Evolutionary conservation across 2,888 invertebrate genomes (phyloP).

Genomic region (Apamea monoglypha): DNA sequence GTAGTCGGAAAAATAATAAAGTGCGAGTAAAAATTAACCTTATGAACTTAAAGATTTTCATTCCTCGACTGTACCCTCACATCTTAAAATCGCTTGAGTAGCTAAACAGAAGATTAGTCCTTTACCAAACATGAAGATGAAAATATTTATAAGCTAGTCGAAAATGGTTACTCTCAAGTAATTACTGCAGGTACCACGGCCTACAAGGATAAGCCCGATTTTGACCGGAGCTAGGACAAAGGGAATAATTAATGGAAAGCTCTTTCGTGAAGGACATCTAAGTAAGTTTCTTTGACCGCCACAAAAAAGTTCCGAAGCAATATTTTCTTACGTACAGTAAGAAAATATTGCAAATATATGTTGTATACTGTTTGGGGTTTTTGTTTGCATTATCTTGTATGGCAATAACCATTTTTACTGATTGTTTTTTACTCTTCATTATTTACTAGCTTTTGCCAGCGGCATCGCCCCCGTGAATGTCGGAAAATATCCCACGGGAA

Average conservation of each 20-base stretch:
- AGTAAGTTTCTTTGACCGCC: slow-evolving; percentile 38
- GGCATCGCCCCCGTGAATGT: not conserved
- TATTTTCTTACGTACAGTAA: slow-evolving; percentile 17
- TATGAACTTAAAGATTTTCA: not conserved
- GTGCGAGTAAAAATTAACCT: not conserved
- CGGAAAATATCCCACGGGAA: not conserved
- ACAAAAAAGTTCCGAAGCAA: slow-evolving; percentile 22
- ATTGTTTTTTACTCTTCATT: not conserved
- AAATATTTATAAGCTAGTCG: not conserved
- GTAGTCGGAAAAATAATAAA: not conserved
- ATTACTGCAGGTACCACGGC: slow-evolving; percentile 11
- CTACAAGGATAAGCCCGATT: slow-evolving; percentile 32
- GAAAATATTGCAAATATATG: too few species aligned
- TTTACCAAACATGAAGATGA: not conserved
- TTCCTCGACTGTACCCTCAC: not conserved
- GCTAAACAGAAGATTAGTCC: not conserved
- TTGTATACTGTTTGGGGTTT: not conserved
- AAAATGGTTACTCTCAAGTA: slow-evolving; percentile 10
- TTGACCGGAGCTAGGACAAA: slow-evolving; percentile 45
- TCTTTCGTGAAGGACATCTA: slow-evolving; percentile 30
- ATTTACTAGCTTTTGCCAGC: not conserved
- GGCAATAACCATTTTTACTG: not conserved
- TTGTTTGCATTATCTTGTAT: not conserved
- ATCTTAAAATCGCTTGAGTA: not conserved
- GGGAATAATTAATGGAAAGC: slow-evolving; percentile 50